Conservation (phyloP, 2,797 vertebrate genomes). For the Phalloptychus januarius region DNA sequence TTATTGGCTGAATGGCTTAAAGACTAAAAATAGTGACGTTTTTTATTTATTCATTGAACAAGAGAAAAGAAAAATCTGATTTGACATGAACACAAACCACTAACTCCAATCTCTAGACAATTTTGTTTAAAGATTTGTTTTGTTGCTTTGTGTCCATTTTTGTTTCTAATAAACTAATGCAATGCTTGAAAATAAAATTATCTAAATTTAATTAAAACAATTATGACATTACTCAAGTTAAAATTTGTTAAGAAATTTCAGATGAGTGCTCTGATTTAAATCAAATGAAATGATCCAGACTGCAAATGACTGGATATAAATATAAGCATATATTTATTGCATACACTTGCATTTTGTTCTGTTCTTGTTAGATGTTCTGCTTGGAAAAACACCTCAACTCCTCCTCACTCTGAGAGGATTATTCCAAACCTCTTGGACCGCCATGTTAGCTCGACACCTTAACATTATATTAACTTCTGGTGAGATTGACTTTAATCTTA, state of each 20-base stretch:
- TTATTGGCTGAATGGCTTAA: not conserved
- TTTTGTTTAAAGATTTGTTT: not conserved
- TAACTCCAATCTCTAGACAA: not conserved
- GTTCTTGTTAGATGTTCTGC: not conserved
- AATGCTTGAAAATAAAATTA: not conserved
- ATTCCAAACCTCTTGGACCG: not conserved
- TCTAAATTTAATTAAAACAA: not conserved
- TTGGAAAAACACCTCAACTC: not conserved
- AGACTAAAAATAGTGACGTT: not conserved
- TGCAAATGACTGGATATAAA: not conserved
- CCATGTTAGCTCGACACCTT: not conserved
- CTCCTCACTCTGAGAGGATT: not conserved
- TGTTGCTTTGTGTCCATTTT: not conserved
- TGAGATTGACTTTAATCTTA: not conserved
- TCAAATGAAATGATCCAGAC: not conserved
- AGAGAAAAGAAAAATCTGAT: not conserved
- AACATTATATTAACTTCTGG: not conserved
- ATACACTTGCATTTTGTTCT: not conserved
- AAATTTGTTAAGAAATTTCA: not conserved
- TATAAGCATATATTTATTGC: not conserved
- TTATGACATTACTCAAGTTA: not conserved
- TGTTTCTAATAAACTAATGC: not conserved
- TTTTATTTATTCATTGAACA: not conserved
- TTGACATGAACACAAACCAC: not conserved
- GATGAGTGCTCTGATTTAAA: not conserved